These are phyloP conservation scores for Vanessa tameamea DNA, from an alignment of 1,140 invertebrate genomes.

Conservation along the genomic window DNA sequence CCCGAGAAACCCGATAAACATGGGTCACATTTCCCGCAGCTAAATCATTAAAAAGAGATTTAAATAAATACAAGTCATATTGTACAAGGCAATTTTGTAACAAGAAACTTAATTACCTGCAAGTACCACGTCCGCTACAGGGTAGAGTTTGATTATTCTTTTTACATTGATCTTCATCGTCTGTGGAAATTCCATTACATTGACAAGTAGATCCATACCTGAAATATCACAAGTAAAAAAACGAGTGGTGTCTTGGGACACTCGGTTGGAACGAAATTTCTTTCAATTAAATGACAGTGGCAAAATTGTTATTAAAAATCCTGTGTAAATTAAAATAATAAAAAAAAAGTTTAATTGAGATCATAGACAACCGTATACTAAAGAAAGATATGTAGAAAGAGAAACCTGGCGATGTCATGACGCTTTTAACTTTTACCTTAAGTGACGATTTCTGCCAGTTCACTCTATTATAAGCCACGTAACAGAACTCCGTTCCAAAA, in stretches of 20 bases:
- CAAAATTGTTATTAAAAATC: too few species aligned
- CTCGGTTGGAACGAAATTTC: too few species aligned
- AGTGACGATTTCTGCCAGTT: too few species aligned
- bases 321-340: too few species aligned
- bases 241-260: too few species aligned
- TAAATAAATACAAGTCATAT: neutral
- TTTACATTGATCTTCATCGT: conserved; percentile 82
- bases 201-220: conserved; percentile 85
- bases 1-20: conserved; percentile 82
- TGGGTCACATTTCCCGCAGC: conserved; percentile 83
- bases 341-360: too few species aligned
- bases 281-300: too few species aligned
- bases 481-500: neutral
- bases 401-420: too few species aligned
- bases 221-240: conserved; percentile 3
- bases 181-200: conserved; percentile 78
- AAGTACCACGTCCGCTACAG: conserved; percentile 82
- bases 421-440: too few species aligned
- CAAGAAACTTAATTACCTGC: conserved; percentile 65
- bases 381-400: too few species aligned
- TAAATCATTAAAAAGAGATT: conserved; percentile 27
- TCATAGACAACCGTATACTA: too few species aligned
- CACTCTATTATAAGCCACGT: neutral
- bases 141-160: conserved; percentile 82
- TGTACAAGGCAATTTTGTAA: too few species aligned